Conservation (phyloP, 2,113 vertebrate species). For the Amazona guildingii region DNA sequence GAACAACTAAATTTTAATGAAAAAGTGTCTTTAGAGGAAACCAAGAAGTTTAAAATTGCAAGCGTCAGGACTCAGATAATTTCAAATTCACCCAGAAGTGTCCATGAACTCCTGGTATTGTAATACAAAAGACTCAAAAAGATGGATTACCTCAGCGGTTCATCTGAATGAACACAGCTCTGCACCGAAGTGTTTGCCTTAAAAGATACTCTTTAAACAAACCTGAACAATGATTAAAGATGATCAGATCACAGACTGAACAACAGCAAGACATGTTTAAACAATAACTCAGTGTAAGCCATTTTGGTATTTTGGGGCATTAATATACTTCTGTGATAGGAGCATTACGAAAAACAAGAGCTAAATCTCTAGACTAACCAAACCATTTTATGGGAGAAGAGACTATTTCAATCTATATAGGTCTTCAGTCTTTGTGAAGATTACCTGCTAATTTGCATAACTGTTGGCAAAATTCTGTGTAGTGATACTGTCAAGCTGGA, state of each 20-base stretch:
- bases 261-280: not conserved
- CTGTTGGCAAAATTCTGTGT: not conserved
- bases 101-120: not conserved
- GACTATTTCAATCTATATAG: not conserved
- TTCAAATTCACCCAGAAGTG: not conserved
- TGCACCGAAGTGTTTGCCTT: not conserved
- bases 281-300: not conserved
- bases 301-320: not conserved
- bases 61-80: not conserved
- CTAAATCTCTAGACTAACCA: not conserved
- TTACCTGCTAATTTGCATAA: not conserved
- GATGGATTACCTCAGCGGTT: not conserved
- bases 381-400: not conserved
- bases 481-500: not conserved
- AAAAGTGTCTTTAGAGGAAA: not conserved
- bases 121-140: not conserved
- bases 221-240: not conserved
- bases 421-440: not conserved
- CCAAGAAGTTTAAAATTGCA: not conserved
- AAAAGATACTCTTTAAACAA: constrained; percentile 3
- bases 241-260: not conserved
- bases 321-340: not conserved
- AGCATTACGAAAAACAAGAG: not conserved
- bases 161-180: not conserved
- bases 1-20: not conserved